Evolutionary conservation across 2,888 invertebrate genomes (phyloP), one percentile per base, ranked within the genome.

Genomic region (Heliconius charithonia): DNA sequence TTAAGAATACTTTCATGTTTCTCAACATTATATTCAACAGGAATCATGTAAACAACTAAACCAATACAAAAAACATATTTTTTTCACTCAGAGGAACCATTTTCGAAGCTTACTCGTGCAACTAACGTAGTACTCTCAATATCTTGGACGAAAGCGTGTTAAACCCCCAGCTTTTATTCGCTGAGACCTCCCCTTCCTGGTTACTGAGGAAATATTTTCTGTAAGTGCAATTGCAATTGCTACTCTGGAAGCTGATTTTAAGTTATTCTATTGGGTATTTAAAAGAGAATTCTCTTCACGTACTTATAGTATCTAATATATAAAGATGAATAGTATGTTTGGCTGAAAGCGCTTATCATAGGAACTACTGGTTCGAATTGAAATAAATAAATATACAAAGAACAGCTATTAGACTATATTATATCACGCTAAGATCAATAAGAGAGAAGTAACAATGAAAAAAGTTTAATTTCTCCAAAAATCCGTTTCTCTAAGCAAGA

Each of bases 101-200:
- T 81, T 73, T 76, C 77, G 72, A 81, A 77, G 78, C 76, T 75
- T 76, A 75, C 75, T 62, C 59, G 41, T 29, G 75, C 69, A 80
- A 79, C 80, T 75, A 75, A 83, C 82, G 51, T 80, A 75, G 83
- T 80, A 84, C 86, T 86, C 86, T 81, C 87, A 87, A 90, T 87
- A 88, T 86, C 84, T 83, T 79, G 77, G 83, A 82, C 83, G 70
- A 77, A 73, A 69, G 80, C 74, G 79, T 81, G 80, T 81, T 79
- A 80, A 82, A 77, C 77, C 51, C 71, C 65, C 75, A 74, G 83
- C 82, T 87, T 89, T 90, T 90, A 90, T 91, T 89, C 86, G 88
- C 89, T 90, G 91, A 90, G 85, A 90, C 85, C 82, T 85, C 88
- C 87, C 87, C 85, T 86, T 80, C 84, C 81, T 82, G 85, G 86